Evolutionary conservation across 2,797 vertebrate genomes (phyloP), one percentile per base, ranked within the genome.

Genomic region (Zenarchopterus dispar): DNA sequence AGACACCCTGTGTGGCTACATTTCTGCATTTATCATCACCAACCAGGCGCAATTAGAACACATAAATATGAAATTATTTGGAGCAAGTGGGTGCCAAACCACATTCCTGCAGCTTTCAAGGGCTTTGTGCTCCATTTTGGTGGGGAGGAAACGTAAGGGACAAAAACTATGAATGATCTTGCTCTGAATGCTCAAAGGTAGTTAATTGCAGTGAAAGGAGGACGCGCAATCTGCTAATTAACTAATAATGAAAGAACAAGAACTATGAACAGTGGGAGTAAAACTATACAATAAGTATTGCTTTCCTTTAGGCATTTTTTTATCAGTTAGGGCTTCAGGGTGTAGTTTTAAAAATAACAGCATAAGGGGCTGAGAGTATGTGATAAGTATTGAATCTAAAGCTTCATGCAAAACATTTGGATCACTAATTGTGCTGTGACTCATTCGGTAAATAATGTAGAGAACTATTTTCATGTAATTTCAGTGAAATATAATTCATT

Each of bases 11-110:
- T n/a, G 75, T 64, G 65, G 88, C 68, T 72, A 57, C 71, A 47
- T 52, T 54, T 69, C 49, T 69, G 72, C 50, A 89, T 91, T 93
- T 73, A 92, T 92, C 86, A 89, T 77, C 58, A 39, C 64, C 80
- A 77, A 87, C 61, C 75, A 81, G 84, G 85, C 17, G 50, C 85
- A 90, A 91, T 91, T 88, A 91, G 75, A 85, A 73, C 50, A 77
- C 65, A 72, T 75, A 86, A 86, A 89, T 89, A 82, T 73, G 33
- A 82, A 87, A 84, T 75, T 8, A 75, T 84, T 74, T 59, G 78
- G 56, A 41, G 21, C 71, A 26, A 44, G 82, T 23, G 70, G 67
- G 76, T 45, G 71, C 47, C 65, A 60, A 39, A 61, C 66, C 64
- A 64, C 76, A 62, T 80, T 85, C 72, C 73, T 64, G 76, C 64